phyloP scores from a whole-genome alignment of 2,888 invertebrate genomes.

The Tenthredo livida region DNA sequence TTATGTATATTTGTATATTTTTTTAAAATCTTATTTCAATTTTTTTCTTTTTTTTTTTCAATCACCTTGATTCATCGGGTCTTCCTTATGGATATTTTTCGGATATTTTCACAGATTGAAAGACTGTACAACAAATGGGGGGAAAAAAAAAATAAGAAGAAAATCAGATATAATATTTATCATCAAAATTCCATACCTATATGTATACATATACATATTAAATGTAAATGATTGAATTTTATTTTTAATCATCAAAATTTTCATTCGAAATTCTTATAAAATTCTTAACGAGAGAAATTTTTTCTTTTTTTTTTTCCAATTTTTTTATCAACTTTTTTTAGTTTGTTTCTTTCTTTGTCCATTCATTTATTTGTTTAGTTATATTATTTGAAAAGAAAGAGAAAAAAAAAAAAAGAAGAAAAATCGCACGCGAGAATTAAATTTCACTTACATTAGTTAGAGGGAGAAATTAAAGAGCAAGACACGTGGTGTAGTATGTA shows the following conservation, averaged over 20 bases:
- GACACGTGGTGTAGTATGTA: background rate
- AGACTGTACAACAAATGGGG: background rate
- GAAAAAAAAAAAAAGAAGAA: background rate
- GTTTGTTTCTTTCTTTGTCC: background rate
- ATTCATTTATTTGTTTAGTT: background rate
- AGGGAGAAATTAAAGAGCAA: background rate
- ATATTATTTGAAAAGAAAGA: background rate
- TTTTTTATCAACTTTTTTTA: background rate
- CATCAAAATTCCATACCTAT: background rate
- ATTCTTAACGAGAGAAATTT: too few relatives aligned
- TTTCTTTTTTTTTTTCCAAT: background rate
- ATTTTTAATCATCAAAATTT: background rate
- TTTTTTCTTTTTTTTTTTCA: background rate
- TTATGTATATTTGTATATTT: background rate
- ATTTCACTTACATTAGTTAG: background rate
- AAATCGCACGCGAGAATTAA: background rate
- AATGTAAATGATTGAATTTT: background rate
- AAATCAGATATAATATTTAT: too few relatives aligned
- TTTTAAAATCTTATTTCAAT: background rate
- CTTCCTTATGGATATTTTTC: background rate
- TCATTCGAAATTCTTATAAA: background rate
- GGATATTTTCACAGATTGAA: background rate
- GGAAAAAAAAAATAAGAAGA: background rate
- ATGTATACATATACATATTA: background rate
- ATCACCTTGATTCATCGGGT: background rate